phyloP scores from a whole-genome alignment of 2,113 vertebrate genomes.

The Herpailurus yagouaroundi region DNA sequence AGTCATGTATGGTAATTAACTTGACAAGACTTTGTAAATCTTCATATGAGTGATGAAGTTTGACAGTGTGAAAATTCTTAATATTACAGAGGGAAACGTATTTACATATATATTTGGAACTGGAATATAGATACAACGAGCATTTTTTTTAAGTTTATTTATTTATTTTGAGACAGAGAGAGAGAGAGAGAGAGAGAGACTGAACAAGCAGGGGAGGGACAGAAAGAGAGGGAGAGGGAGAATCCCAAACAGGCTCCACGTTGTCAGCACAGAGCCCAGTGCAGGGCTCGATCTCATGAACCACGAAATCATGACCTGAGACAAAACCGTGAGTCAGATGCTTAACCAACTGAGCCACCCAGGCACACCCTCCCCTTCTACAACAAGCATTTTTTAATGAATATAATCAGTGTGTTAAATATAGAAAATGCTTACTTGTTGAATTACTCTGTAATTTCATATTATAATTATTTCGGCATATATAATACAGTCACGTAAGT shows the following conservation, averaged over 20 bases:
- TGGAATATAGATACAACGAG: background rate
- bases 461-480: background rate
- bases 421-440: slow-evolving; percentile 3
- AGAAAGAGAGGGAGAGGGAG: no score
- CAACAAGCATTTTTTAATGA: background rate
- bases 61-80: background rate
- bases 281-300: no score
- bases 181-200: no score
- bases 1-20: background rate
- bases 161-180: no score
- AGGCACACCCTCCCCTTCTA: background rate
- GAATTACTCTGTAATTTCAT: background rate
- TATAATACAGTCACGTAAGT: background rate
- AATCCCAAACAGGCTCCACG: no score
- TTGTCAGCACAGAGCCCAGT: no score
- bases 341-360: no score
- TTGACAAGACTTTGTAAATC: background rate
- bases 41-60: background rate
- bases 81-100: background rate
- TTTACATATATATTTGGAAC: background rate
- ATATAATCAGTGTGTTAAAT: background rate
- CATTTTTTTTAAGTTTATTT: background rate
- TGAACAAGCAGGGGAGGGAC: no score
- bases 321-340: no score
- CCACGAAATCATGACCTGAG: no score